phyloP scores from a whole-genome alignment of 2,113 vertebrate species.

The Conger conger region DNA sequence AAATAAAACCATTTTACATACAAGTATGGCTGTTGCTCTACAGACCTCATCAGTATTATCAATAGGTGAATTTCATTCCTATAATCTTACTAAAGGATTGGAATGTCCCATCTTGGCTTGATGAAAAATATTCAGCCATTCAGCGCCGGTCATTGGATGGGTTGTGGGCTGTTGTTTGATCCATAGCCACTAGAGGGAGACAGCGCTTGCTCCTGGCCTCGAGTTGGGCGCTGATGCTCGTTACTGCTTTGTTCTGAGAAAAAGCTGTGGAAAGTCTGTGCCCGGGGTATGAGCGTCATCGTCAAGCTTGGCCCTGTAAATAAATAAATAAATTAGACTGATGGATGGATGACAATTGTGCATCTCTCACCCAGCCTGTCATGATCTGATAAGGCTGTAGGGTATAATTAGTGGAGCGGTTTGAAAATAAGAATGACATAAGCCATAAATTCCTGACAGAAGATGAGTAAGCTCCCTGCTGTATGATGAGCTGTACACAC shows the following conservation, averaged over 20 bases:
- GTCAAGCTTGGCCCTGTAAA: slow-evolving; percentile 76
- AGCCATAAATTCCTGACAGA: neutral
- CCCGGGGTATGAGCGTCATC: slow-evolving; percentile 84
- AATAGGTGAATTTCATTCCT: slow-evolving; percentile 58
- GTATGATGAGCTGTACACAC: neutral
- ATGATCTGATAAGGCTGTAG: neutral
- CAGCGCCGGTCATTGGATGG: slow-evolving; percentile 81
- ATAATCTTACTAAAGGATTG: slow-evolving; percentile 55
- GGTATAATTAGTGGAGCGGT: neutral
- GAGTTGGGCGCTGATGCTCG: slow-evolving; percentile 45
- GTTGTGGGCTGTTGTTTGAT: slow-evolving; percentile 80
- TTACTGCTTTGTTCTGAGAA: slow-evolving; percentile 76
- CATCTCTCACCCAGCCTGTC: neutral
- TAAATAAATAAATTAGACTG: neutral
- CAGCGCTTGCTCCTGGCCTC: slow-evolving; percentile 70
- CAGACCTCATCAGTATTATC: slow-evolving; percentile 54
- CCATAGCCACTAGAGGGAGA: slow-evolving; percentile 83
- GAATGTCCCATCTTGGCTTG: slow-evolving; percentile 64
- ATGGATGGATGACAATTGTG: neutral
- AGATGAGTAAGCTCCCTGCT: neutral
- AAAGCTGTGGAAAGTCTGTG: slow-evolving; percentile 94
- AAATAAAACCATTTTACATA: slow-evolving; percentile 26
- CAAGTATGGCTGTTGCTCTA: slow-evolving; percentile 46
- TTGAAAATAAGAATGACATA: neutral
- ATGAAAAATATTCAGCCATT: slow-evolving; percentile 42